Evolutionary conservation across 2,797 vertebrate species (phyloP).

Genomic region (Cichlasoma orientale): DNA sequence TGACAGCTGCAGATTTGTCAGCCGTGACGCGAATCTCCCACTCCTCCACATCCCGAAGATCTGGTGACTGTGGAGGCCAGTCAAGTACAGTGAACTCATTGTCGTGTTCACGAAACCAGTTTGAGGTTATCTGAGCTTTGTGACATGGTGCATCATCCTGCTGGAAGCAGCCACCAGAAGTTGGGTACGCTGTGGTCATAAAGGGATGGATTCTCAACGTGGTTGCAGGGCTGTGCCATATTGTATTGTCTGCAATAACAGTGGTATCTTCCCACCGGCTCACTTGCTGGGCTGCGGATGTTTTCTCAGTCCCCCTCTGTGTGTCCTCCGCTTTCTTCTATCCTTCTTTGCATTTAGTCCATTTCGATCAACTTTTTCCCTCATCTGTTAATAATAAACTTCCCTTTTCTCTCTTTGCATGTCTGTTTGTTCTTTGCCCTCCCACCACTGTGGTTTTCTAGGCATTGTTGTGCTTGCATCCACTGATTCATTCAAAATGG

Average conservation of each 20-base stretch:
- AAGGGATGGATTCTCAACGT: no score
- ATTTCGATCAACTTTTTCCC: not conserved
- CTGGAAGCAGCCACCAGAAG: not conserved
- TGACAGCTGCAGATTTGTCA: not conserved
- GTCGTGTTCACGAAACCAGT: not conserved
- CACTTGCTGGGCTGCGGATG: not conserved
- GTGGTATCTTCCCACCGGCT: not conserved
- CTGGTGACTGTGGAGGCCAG: not conserved
- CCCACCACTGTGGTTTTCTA: not conserved
- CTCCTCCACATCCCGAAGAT: not conserved
- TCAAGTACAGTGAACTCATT: not conserved
- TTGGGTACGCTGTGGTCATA: not conserved
- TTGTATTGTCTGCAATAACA: no score
- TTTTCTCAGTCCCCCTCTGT: not conserved
- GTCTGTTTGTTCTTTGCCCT: not conserved
- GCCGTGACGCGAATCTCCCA: not conserved
- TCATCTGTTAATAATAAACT: conserved; percentile 2
- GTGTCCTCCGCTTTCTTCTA: not conserved
- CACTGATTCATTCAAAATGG: conserved; percentile 4
- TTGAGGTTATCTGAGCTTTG: not conserved
- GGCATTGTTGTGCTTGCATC: not conserved
- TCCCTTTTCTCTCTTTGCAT: not conserved
- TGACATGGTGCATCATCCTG: not conserved
- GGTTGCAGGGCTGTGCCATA: no score
- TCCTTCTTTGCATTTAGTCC: not conserved